Evolutionary conservation across 2,797 vertebrate genomes (phyloP), one percentile per base, ranked within the genome.

Genomic region (Cynopterus sphinx): DNA sequence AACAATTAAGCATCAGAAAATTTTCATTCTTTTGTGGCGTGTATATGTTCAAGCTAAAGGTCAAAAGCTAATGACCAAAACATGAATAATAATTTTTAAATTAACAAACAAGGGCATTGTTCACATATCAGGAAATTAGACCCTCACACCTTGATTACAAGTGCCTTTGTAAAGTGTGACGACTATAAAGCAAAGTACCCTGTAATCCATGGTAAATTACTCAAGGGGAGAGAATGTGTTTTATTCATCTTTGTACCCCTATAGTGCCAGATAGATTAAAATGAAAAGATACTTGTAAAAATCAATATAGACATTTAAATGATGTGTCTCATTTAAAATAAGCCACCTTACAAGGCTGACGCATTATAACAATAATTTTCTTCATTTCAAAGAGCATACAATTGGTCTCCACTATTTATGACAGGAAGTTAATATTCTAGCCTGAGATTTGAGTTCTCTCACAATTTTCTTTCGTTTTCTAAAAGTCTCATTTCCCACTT

Each of bases 51-150:
- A 86, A 24, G 67, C 36, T 92, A 94, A 89, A 71, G 4, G 70
- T 96, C 79, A 94, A 96, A 96, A 79, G 68, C 78, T 91, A 96
- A 92, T 57, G 68, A 83, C 33, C 71, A 70, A 94, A 88, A 73
- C 21, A 33, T 86, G 24, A 83, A 95, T 51, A 91, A 88, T 17
- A 79, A 74, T 39, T 75, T 89, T 17, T 84, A 82, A 89, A 84
- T 95, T 65, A 88, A 85, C 74, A 61, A 92, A 82, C 41, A 88
- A 82, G 15, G 65, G 41, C 61, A 67, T 55, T 96, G 43, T 74
- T 86, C 85, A 70, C 9, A 82, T n/a, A 83, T 43, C 74, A 74
- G 74, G 22, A 83, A 87, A 88, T 77, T 33, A 85, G 71, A 51
- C 31, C 19, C 51, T 33, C 31, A 82, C 36, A 74, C 41, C 13